phyloP scores from a whole-genome alignment of 2,113 vertebrate species.

The Thryonomys swinderianus region DNA sequence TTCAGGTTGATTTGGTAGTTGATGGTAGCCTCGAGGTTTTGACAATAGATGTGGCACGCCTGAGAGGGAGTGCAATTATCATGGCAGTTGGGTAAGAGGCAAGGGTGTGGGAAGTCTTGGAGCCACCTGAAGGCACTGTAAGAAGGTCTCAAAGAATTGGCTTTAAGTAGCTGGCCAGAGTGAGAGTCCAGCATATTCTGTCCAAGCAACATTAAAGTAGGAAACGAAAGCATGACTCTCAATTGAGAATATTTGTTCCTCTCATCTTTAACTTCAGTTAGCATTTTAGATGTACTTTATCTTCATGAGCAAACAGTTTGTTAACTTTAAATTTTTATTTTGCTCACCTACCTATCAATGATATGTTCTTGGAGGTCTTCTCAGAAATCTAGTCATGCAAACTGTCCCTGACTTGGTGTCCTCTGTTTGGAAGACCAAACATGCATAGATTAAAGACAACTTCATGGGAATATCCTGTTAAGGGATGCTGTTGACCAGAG shows the following conservation, averaged over 20 bases:
- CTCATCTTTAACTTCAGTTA: conserved; percentile 14
- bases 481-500: no score
- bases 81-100: background rate
- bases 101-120: background rate
- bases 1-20: background rate
- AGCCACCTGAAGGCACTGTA: background rate
- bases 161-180: background rate
- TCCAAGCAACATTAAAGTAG: background rate
- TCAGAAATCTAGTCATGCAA: no score
- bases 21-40: background rate
- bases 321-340: conserved; percentile 50
- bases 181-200: background rate
- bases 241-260: background rate
- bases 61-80: accelerated
- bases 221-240: background rate
- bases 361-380: no score
- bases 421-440: no score
- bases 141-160: background rate
- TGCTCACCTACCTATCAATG: background rate
- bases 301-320: background rate
- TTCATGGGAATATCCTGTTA: no score
- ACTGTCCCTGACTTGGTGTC: no score
- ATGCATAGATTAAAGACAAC: no score
- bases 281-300: background rate
- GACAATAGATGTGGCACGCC: background rate